phyloP scores from a whole-genome alignment of 2,797 vertebrate species.

The Acanthornis magna region DNA sequence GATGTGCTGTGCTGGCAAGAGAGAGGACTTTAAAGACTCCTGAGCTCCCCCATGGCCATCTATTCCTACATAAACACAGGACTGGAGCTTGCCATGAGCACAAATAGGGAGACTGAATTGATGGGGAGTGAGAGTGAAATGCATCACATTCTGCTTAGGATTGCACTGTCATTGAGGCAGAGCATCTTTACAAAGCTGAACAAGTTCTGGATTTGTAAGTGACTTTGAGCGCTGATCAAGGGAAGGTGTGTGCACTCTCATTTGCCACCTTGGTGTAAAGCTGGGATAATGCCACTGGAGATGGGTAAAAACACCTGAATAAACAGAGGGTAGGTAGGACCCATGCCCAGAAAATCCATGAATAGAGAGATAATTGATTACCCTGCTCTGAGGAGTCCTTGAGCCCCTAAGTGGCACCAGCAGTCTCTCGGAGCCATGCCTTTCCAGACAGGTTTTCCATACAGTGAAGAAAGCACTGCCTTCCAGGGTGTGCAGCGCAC shows the following conservation, averaged over 20 bases:
- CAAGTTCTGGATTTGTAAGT: background rate
- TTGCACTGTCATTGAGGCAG: background rate
- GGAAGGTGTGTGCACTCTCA: rapidly evolving
- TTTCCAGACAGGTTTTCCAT: background rate
- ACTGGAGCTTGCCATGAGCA: background rate
- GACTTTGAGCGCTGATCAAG: rapidly evolving
- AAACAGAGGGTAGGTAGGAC: background rate
- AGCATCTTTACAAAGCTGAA: background rate
- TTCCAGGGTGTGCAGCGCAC: background rate
- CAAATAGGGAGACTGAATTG: background rate
- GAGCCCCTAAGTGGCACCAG: background rate
- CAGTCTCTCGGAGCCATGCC: background rate
- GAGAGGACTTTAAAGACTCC: background rate
- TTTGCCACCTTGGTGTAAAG: background rate
- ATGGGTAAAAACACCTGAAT: background rate
- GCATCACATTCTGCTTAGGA: background rate
- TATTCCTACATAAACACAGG: rapidly evolving
- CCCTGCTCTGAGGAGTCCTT: background rate
- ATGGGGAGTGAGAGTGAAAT: background rate
- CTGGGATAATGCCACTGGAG: rapidly evolving
- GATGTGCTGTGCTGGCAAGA: background rate
- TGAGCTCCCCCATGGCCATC: background rate
- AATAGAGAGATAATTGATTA: background rate
- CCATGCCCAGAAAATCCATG: rapidly evolving
- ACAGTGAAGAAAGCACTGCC: rapidly evolving